These are phyloP conservation scores for Augochlora pura DNA, from an alignment of 1,140 invertebrate genomes.

Conservation along the genomic window DNA sequence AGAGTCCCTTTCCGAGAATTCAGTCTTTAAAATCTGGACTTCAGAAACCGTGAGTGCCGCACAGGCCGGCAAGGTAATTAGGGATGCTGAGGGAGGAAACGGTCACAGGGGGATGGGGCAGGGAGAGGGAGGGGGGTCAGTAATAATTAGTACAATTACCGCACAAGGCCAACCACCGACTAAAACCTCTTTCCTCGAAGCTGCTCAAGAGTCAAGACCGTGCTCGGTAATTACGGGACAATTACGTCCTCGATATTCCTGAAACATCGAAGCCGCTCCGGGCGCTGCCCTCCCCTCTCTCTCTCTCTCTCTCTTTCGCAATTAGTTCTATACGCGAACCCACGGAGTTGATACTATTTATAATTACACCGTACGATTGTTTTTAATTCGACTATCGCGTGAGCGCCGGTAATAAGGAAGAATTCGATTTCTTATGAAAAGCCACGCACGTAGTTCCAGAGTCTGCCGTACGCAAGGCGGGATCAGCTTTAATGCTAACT, in stretches of 20 bases:
- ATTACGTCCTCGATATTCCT: constrained; percentile 80
- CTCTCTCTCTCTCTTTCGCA: background rate
- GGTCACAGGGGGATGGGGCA: constrained; percentile 28
- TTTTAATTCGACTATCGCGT: constrained; percentile 37
- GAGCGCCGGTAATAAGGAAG: constrained; percentile 31
- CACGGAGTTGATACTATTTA: constrained; percentile 62
- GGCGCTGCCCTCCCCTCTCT: constrained; percentile 37
- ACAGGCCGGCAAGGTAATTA: constrained; percentile 57
- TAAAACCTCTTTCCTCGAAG: constrained; percentile 59
- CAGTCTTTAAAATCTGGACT: constrained; percentile 54
- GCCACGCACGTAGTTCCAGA: no score
- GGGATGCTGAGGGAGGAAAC: constrained; percentile 49
- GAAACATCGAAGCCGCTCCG: constrained; percentile 72
- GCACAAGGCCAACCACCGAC: constrained; percentile 77
- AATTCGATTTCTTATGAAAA: background rate
- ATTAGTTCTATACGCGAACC: constrained; percentile 45
- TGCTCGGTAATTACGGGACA: constrained; percentile 78
- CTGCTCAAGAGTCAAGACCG: constrained; percentile 73
- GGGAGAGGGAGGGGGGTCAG: constrained; percentile 63
- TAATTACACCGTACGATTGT: constrained; percentile 61
- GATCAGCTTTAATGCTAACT: no score
- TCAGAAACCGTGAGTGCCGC: constrained; percentile 27
- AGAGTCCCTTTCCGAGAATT: constrained; percentile 53
- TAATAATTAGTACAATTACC: constrained; percentile 80
- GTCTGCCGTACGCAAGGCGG: no score